Evolutionary conservation across 2,113 vertebrate genomes (phyloP).

Genomic region (Rhipidura dahli): DNA sequence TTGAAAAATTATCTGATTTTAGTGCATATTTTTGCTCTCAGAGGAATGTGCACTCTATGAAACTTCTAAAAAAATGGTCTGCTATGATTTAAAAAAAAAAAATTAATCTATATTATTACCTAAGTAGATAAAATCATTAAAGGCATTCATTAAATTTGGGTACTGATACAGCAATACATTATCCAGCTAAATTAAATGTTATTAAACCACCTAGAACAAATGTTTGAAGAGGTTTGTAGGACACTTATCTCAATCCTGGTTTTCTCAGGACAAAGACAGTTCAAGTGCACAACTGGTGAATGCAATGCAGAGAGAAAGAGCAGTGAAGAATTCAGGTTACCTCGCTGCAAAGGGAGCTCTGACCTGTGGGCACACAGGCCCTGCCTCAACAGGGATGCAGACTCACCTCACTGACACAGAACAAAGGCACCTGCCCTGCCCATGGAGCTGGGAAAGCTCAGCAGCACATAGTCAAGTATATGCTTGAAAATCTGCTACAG

Average conservation of each 20-base stretch:
- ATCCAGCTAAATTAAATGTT: background rate
- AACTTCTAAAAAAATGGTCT: background rate
- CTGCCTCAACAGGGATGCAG: background rate
- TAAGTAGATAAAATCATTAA: slow-evolving; percentile 21
- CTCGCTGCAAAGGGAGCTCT: background rate
- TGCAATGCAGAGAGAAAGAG: background rate
- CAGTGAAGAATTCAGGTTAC: background rate
- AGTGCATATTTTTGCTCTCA: slow-evolving; percentile 3
- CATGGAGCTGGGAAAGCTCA: background rate
- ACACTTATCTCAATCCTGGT: background rate
- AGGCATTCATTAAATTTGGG: slow-evolving; percentile 3
- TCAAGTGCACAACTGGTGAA: background rate
- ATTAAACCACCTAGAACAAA: background rate
- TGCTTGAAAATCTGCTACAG: background rate
- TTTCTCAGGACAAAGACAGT: background rate
- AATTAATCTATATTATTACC: background rate
- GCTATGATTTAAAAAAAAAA: slow-evolving; percentile 10
- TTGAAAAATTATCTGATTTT: slow-evolving; percentile 11
- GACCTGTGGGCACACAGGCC: background rate
- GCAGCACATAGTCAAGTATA: background rate
- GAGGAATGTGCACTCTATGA: background rate
- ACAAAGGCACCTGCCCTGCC: background rate
- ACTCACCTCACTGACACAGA: background rate
- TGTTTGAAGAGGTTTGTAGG: background rate
- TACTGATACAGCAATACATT: background rate